Evolutionary conservation across 1,140 invertebrate species (phyloP), one percentile per base, ranked within the genome.

Genomic region (Cydia strobilella): DNA sequence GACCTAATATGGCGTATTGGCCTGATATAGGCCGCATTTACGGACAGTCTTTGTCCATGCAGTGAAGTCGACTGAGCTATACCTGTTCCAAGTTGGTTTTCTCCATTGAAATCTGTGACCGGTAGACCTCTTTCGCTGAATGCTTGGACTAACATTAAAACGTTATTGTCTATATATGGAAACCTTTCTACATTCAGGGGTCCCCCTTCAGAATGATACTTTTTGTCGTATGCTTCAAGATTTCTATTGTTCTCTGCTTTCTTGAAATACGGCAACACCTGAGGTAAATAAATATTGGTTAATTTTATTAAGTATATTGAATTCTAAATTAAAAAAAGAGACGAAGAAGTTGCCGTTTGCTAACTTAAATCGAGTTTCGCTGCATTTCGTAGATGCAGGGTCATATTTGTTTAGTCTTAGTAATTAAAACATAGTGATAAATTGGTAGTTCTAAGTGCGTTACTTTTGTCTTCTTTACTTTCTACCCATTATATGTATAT

Each of bases 261-360:
- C 79, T 95, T 95, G 84, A 98, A 98, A 82, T 97, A 98, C 0
- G 95, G 96, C 1, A 97, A 87, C 0, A 97, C 95, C 93, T 93
- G 86, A 12, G 90, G 86, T 81, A 23, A 59, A 45, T 45, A 72
- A 78, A 79, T 48, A 25, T 76, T 59, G 93, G 35, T 95, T 0
- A 90, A n/a, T n/a, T n/a, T n/a, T n/a, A n/a, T 51, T 18, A 51
- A 51, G 5, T 51, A n/a, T 51, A 18, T 51, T 18, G 5, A 51
- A n/a, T 42, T 1, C 12, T 42, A 42, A 31, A 31, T 31, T 27
- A 27, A 31, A 31, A 31, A 31, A 31, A 31, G 27, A 6, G 31
- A 31, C 5, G 6, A 4, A 31, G 31, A 6, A 6, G 0, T 31
- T 6, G 31, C 5, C 5, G 31, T 6, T 27, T 27, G 27, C 4